These are phyloP conservation scores for Argopecten irradians DNA, from an alignment of 1,140 invertebrate genomes.

Conservation along the genomic window DNA sequence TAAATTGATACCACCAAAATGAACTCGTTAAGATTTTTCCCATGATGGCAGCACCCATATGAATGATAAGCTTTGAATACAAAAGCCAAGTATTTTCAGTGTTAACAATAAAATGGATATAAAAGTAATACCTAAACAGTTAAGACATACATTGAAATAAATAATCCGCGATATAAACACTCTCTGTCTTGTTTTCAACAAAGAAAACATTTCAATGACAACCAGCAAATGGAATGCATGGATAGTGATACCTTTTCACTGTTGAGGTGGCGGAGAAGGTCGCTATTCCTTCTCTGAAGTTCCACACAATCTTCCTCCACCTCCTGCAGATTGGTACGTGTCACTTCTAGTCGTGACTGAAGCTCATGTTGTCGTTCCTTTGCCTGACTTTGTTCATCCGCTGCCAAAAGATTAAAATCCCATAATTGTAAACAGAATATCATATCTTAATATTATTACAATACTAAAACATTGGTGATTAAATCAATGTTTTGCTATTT, in stretches of 20 bases:
- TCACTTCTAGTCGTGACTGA: slow-evolving; percentile 40
- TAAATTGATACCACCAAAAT: no score
- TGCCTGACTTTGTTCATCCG: slow-evolving; percentile 36
- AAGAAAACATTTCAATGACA: no score
- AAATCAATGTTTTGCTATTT: neutral
- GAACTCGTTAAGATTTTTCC: no score
- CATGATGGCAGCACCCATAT: no score
- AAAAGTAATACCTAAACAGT: no score
- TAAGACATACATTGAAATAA: no score
- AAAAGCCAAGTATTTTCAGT: no score
- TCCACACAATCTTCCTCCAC: slow-evolving; percentile 40
- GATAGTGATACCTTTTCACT: slow-evolving; percentile 48
- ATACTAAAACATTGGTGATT: slow-evolving; percentile 2
- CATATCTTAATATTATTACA: neutral
- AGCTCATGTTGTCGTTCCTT: slow-evolving; percentile 3
- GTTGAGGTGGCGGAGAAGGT: slow-evolving; percentile 42
- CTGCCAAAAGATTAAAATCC: neutral
- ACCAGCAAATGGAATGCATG: no score
- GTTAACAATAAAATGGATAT: no score
- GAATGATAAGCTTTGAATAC: no score
- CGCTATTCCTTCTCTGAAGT: slow-evolving; percentile 42
- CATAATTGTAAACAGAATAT: neutral
- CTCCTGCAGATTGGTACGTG: slow-evolving; percentile 32
- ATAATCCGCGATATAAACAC: no score
- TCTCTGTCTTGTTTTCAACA: no score